Conservation (phyloP, 2,797 vertebrate genomes). For the Mallotus villosus region DNA sequence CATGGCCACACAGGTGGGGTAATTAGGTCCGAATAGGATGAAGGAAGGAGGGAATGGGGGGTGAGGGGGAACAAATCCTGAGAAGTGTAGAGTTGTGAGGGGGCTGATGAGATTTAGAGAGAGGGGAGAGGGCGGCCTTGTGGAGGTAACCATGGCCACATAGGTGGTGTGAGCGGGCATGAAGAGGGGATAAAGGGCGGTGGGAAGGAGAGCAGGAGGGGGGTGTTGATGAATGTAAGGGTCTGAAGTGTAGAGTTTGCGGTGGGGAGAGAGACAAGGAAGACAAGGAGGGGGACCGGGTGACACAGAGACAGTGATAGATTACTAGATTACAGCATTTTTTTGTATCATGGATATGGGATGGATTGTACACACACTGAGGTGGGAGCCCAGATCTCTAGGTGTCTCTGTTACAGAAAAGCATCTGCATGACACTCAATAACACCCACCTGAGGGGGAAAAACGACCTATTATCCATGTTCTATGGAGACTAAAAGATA, state of each 20-base stretch:
- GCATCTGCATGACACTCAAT: neutral
- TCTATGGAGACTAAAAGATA: too few relatives aligned
- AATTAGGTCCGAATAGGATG: neutral
- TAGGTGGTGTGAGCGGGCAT: neutral
- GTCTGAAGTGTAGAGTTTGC: neutral
- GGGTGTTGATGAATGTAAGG: neutral
- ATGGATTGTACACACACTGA: neutral
- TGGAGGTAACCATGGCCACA: slow-evolving; percentile 5
- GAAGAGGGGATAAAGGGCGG: neutral
- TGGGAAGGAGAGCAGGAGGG: neutral
- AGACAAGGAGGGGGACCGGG: neutral
- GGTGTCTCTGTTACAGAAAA: neutral
- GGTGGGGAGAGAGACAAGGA: neutral
- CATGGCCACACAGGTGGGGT: neutral
- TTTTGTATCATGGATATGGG: neutral
- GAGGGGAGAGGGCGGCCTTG: neutral
- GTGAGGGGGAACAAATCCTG: neutral
- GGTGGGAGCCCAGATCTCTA: neutral
- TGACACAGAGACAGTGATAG: neutral
- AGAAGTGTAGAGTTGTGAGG: neutral
- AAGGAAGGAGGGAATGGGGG: neutral
- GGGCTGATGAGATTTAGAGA: too few relatives aligned
- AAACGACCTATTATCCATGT: too few relatives aligned
- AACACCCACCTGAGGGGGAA: neutral
- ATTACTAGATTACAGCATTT: too few relatives aligned